Evolutionary conservation across 1,140 invertebrate species (phyloP).

Genomic region (Drosophila punjabiensis): DNA sequence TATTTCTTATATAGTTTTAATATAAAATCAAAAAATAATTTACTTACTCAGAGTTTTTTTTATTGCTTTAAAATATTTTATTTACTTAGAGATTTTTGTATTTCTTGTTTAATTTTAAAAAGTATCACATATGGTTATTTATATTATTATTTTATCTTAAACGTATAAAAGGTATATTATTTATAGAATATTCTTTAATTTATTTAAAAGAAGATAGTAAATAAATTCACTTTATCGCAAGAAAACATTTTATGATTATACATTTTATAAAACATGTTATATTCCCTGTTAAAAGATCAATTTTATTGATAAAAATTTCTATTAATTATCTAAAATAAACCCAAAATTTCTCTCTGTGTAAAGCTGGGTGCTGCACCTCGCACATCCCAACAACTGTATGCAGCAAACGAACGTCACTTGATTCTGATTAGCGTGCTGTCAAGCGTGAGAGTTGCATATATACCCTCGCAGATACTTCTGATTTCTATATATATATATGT

Average conservation of each 20-base stretch:
- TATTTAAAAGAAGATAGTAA: not conserved
- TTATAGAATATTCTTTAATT: too few relatives aligned
- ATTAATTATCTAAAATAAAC: not conserved
- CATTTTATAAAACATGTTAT: not conserved
- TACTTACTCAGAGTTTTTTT: not conserved
- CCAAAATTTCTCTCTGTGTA: not conserved
- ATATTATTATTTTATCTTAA: too few relatives aligned
- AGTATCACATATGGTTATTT: too few relatives aligned
- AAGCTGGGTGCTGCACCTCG: constrained; percentile 29
- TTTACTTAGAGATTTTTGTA: not conserved
- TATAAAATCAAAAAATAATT: not conserved
- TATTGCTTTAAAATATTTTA: not conserved
- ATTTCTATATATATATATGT: not conserved
- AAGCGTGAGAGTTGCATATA: constrained; percentile 75
- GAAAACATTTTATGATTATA: too few relatives aligned
- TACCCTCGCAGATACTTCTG: constrained; percentile 21
- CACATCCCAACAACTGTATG: constrained; percentile 42
- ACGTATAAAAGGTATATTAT: too few relatives aligned
- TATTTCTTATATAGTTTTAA: not conserved
- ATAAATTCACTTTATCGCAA: too few relatives aligned
- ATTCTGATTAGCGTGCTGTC: constrained; percentile 84
- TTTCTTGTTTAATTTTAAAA: too few relatives aligned
- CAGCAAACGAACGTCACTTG: constrained; percentile 79
- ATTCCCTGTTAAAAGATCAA: not conserved
- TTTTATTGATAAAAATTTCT: too few relatives aligned